Conservation (phyloP, 1,140 invertebrate species). For the Drosophila bipectinata region DNA sequence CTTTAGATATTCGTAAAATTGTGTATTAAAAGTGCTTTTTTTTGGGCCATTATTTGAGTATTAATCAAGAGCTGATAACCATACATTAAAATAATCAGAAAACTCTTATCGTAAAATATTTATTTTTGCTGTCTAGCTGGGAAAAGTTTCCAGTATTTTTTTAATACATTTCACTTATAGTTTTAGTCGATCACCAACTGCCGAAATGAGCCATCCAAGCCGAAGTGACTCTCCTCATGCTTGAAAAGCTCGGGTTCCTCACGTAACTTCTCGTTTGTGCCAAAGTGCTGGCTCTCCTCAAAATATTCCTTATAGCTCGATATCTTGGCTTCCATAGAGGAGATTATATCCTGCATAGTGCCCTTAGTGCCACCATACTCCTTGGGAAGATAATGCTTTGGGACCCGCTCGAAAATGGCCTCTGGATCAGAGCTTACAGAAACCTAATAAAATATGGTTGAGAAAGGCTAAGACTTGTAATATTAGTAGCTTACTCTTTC, state of each 20-base stretch:
- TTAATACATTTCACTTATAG: not conserved
- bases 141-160: not conserved
- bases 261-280: slow-evolving; percentile 86
- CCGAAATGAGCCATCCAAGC: slow-evolving; percentile 86
- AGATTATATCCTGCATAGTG: slow-evolving; percentile 83
- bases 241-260: slow-evolving; percentile 43
- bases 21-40: too few species aligned
- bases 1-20: too few species aligned
- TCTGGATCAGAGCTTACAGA: slow-evolving; percentile 72
- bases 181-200: slow-evolving; percentile 70
- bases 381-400: slow-evolving; percentile 84
- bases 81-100: slow-evolving; percentile 9
- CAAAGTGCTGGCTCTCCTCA: slow-evolving; percentile 85
- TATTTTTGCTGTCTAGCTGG: slow-evolving; percentile 37
- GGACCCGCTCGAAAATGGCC: slow-evolving; percentile 84
- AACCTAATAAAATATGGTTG: slow-evolving; percentile 37
- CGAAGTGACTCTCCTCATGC: slow-evolving; percentile 84
- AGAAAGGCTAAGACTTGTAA: not conserved
- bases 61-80: slow-evolving; percentile 26
- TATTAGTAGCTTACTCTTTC: slow-evolving; percentile 43
- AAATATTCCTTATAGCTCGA: slow-evolving; percentile 84
- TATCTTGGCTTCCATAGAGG: slow-evolving; percentile 85
- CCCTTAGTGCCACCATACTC: slow-evolving; percentile 86
- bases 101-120: slow-evolving; percentile 33
- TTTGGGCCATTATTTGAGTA: not conserved